phyloP scores from a whole-genome alignment of 2,888 invertebrate genomes.

The Baccha elongata region DNA sequence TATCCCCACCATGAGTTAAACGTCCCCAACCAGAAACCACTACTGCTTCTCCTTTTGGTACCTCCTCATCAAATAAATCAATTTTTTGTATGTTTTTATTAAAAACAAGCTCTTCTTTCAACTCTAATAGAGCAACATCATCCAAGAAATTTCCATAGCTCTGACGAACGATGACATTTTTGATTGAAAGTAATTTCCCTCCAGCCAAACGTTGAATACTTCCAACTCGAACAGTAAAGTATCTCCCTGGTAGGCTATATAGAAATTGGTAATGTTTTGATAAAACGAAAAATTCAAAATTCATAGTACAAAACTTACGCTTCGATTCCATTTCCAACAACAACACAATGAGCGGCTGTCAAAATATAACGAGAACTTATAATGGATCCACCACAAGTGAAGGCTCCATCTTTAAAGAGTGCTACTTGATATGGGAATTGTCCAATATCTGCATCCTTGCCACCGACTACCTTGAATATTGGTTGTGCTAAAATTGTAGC shows the following conservation, averaged over 20 bases:
- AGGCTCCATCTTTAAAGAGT: neutral
- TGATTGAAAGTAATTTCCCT: constrained; percentile 75
- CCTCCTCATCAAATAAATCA: constrained; percentile 74
- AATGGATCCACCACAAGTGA: constrained; percentile 79
- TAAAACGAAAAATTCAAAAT: too few relatives aligned
- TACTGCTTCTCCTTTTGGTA: constrained; percentile 74
- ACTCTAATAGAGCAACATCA: constrained; percentile 78
- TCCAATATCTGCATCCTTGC: constrained; percentile 77
- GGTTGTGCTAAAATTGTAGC: neutral
- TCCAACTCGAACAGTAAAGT: constrained; percentile 77
- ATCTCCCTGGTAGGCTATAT: constrained; percentile 70
- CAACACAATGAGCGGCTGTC: constrained; percentile 80
- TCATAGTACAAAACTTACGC: constrained; percentile 30
- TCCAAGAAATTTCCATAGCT: constrained; percentile 73
- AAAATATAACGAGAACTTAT: constrained; percentile 75
- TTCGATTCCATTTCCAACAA: constrained; percentile 46
- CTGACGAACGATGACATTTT: constrained; percentile 75
- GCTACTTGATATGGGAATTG: constrained; percentile 80
- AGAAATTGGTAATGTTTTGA: neutral
- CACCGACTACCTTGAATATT: constrained; percentile 77
- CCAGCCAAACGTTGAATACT: constrained; percentile 72
- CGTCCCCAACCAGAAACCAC: constrained; percentile 79
- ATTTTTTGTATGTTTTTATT: constrained; percentile 75
- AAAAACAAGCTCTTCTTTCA: constrained; percentile 73
- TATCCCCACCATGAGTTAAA: constrained; percentile 72